Evolutionary conservation across 1,140 invertebrate species (phyloP).

Genomic region (Ceratina japonica): DNA sequence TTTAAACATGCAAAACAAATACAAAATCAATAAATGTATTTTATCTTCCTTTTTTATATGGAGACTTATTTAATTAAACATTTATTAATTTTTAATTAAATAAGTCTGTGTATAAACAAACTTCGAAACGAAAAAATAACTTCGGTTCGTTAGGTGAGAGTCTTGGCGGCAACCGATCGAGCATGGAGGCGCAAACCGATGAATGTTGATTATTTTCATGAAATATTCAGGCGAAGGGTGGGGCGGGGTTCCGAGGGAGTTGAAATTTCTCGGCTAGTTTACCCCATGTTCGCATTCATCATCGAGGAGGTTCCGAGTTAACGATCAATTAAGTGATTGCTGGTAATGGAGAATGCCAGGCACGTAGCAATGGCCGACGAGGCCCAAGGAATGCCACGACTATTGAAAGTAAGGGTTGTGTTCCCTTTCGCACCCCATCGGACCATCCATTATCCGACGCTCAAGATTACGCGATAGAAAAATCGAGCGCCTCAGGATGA

Average conservation of each 20-base stretch:
- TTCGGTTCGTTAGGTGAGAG: too few species aligned
- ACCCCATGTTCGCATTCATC: conserved; percentile 61
- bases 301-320: conserved; percentile 59
- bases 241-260: background rate
- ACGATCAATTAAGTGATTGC: conserved; percentile 71
- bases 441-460: conserved; percentile 25
- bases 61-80: too few species aligned
- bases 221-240: conserved; percentile 39
- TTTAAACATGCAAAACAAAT: too few species aligned
- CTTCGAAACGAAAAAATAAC: too few species aligned
- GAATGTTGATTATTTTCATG: conserved; percentile 37
- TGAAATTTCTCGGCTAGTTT: conserved; percentile 52
- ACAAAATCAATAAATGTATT: too few species aligned
- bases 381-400: conserved; percentile 42
- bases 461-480: conserved; percentile 25
- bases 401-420: conserved; percentile 27
- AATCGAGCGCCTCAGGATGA: conserved; percentile 20
- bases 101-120: too few species aligned
- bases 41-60: too few species aligned
- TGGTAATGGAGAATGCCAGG: conserved; percentile 61
- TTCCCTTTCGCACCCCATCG: conserved; percentile 38
- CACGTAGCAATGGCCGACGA: conserved; percentile 64
- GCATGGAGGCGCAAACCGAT: background rate
- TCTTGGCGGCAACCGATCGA: background rate
- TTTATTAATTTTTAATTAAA: too few species aligned